Conservation (phyloP, 1,140 invertebrate species). For the Telenomus remus region DNA sequence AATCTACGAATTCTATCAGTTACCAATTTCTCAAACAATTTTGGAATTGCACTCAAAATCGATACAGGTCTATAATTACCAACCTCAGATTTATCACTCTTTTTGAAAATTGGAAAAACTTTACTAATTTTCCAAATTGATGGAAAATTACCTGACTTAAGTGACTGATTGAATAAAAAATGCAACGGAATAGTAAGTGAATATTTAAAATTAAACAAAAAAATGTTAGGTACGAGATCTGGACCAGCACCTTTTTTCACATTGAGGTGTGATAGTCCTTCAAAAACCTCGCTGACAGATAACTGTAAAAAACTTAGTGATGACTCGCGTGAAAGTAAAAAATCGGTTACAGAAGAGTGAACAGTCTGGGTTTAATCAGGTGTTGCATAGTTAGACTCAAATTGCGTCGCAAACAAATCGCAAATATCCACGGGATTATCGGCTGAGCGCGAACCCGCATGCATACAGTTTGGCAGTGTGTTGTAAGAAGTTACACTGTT, state of each 20-base stretch:
- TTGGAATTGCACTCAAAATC: conserved; percentile 7
- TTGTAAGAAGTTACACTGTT: too few species aligned
- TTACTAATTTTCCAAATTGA: neutral
- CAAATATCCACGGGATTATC: too few species aligned
- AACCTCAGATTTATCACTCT: neutral
- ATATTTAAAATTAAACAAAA: neutral
- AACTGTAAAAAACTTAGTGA: too few species aligned
- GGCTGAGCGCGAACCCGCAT: too few species aligned
- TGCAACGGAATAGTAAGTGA: neutral
- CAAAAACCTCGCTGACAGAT: neutral
- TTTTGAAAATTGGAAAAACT: conserved; percentile 9
- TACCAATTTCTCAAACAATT: conserved; percentile 15
- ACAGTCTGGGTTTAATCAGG: too few species aligned
- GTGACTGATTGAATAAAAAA: conserved; percentile 8
- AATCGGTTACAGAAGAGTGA: too few species aligned
- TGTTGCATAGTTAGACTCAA: too few species aligned
- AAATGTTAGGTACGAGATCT: neutral
- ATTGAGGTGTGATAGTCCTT: neutral
- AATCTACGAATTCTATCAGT: too few species aligned
- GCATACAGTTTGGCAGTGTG: too few species aligned
- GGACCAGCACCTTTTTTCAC: neutral
- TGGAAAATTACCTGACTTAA: conserved; percentile 6
- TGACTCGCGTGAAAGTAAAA: too few species aligned
- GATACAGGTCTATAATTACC: conserved; percentile 21
- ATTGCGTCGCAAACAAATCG: too few species aligned